phyloP scores from a whole-genome alignment of 2,113 vertebrate species.

The Melanerpes aurifrons region DNA sequence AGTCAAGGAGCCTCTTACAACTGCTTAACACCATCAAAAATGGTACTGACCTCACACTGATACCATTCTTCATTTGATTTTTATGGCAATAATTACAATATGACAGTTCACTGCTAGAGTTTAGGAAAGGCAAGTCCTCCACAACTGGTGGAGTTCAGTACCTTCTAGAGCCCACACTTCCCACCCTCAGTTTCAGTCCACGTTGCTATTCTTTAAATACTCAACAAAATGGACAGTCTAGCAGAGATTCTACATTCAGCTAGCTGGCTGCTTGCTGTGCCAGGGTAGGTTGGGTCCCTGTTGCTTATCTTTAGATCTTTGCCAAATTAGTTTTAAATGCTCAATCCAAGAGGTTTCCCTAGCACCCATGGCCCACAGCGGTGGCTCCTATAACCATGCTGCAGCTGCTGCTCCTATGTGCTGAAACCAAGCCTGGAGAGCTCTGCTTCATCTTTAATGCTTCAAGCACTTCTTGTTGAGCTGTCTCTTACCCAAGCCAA shows the following conservation, averaged over 20 bases:
- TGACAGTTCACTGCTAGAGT: neutral
- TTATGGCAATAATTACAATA: neutral
- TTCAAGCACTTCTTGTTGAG: neutral
- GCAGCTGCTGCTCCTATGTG: neutral
- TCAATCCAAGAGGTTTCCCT: neutral
- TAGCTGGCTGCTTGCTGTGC: neutral
- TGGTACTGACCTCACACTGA: neutral
- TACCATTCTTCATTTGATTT: neutral
- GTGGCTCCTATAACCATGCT: neutral
- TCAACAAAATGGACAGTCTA: neutral
- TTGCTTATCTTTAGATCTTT: constrained; percentile 1
- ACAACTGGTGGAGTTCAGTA: neutral
- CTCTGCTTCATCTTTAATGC: neutral
- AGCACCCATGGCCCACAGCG: fast-evolving
- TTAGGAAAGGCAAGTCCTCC: neutral
- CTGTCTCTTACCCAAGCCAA: neutral
- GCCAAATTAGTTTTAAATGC: neutral
- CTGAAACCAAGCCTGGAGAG: neutral
- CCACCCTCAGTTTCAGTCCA: neutral
- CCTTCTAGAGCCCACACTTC: neutral
- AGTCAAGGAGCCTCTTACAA: neutral
- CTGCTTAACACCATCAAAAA: neutral
- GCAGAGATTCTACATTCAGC: neutral
- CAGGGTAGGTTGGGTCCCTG: neutral
- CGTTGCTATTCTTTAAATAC: neutral